Evolutionary conservation across 2,888 invertebrate species (phyloP).

Genomic region (Apotomis betuletana): DNA sequence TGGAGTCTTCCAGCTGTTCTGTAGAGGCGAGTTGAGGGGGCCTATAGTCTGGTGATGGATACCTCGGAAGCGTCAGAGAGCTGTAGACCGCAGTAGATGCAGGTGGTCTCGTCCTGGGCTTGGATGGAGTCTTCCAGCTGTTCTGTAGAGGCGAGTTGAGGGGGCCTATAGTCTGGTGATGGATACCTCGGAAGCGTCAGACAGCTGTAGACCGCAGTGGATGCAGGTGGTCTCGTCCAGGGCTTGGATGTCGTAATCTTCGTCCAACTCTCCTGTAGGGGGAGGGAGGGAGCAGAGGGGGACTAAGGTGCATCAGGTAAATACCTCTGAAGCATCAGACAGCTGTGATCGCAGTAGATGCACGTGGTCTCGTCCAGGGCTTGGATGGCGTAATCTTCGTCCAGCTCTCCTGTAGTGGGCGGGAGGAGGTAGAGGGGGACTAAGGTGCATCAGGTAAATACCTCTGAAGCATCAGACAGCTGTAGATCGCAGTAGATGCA

Average conservation of each 20-base stretch:
- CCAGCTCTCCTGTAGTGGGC: no score
- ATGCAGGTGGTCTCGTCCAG: constrained; percentile 67
- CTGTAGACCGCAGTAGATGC: constrained; percentile 65
- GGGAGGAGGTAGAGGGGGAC: no score
- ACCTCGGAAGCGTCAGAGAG: constrained; percentile 55
- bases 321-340: no score
- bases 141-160: constrained; percentile 42
- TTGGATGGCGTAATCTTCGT: no score
- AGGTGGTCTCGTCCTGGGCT: constrained; percentile 63
- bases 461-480: no score
- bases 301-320: no score
- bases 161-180: background rate
- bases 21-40: background rate
- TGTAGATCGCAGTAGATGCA: no score
- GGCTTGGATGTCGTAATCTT: constrained; percentile 61
- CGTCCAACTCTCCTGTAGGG: constrained; percentile 54
- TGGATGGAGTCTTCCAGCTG: constrained; percentile 62
- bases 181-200: constrained; percentile 53
- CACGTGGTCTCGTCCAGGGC: no score
- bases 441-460: no score
- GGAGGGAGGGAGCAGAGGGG: background rate
- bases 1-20: constrained; percentile 58
- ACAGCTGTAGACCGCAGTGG: constrained; percentile 61
- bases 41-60: background rate
- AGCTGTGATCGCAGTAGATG: no score